Evolutionary conservation across 2,888 invertebrate species (phyloP).

Genomic region (Nysson spinosus): DNA sequence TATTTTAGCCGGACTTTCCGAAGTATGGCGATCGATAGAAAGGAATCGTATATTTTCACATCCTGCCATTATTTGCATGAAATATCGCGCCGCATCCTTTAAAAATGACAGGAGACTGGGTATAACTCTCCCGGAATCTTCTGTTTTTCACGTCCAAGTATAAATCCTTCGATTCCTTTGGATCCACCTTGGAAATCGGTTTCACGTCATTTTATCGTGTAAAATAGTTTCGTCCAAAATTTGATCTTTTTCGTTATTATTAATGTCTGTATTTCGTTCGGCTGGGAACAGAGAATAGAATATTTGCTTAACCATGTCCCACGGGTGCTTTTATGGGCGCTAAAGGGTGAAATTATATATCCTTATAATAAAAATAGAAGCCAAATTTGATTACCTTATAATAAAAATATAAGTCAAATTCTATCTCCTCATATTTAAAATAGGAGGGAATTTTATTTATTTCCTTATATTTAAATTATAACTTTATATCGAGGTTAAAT

Average conservation of each 20-base stretch:
- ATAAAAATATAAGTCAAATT: too few species aligned
- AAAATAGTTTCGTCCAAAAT: too few species aligned
- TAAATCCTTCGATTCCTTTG: background rate
- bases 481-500: too few species aligned
- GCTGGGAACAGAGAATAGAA: constrained; percentile 11
- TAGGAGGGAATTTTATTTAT: too few species aligned
- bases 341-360: too few species aligned
- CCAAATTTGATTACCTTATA: too few species aligned
- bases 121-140: background rate
- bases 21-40: constrained; percentile 16
- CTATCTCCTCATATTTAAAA: too few species aligned
- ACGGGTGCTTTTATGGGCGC: constrained; percentile 14
- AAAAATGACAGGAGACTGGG: constrained; percentile 3
- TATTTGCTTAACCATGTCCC: constrained; percentile 35
- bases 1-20: constrained; percentile 7
- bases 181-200: too few species aligned
- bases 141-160: background rate
- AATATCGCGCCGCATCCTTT: constrained; percentile 17
- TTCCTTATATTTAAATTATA: too few species aligned
- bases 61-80: constrained; percentile 24
- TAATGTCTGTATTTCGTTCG: background rate
- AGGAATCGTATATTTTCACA: constrained; percentile 20
- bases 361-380: too few species aligned
- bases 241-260: too few species aligned
- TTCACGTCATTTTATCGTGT: too few species aligned